Evolutionary conservation across 37 sponge, comb jelly and placozoan genomes (phyloP).

Genomic region (Crambe crambe): DNA sequence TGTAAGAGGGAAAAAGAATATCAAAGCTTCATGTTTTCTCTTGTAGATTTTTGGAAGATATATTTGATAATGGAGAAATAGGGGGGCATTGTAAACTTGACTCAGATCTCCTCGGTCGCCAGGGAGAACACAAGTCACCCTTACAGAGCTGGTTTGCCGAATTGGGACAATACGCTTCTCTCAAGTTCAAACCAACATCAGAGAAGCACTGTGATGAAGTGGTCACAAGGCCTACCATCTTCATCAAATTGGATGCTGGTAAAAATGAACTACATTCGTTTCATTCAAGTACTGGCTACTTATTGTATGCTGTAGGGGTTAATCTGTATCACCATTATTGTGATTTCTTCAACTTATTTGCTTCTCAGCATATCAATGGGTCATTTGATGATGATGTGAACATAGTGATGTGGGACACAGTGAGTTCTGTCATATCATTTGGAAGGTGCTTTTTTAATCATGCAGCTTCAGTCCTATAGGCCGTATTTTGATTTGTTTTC

Average conservation of each 20-base stretch:
- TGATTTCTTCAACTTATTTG: conserved; percentile 93
- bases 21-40: background rate
- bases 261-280: background rate
- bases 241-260: conserved; percentile 78
- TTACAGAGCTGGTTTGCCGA: conserved; percentile 91
- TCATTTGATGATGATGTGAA: conserved; percentile 80
- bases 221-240: conserved; percentile 57
- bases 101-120: conserved; percentile 7
- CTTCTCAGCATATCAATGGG: conserved; percentile 87
- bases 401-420: conserved; percentile 92
- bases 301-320: conserved; percentile 41
- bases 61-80: conserved; percentile 63
- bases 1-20: background rate
- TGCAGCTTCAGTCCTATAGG: conserved; percentile 13
- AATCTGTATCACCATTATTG: conserved; percentile 95
- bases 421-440: conserved; percentile 24
- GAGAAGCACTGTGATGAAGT: conserved; percentile 69
- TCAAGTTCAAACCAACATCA: conserved; percentile 54
- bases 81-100: conserved; percentile 76
- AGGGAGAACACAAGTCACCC: conserved; percentile 75
- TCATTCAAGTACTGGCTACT: background rate
- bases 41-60: conserved; percentile 66
- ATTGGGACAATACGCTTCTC: conserved; percentile 47
- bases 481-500: conserved; percentile 59
- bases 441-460: background rate